phyloP scores from a whole-genome alignment of 2,797 vertebrate species.

The Alosa sapidissima region DNA sequence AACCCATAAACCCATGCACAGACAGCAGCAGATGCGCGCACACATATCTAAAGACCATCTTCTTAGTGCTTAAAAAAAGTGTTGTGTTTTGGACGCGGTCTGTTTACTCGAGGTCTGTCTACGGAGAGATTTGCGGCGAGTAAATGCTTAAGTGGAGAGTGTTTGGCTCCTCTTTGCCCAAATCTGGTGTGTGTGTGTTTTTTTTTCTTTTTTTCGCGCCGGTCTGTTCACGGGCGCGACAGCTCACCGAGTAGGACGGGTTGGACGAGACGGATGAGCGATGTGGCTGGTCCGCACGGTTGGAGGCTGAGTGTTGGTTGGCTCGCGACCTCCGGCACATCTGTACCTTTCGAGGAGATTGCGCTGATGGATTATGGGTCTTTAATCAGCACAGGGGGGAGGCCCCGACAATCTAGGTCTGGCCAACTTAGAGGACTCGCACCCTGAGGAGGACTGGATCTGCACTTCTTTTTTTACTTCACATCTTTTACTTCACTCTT shows the following conservation, averaged over 20 bases:
- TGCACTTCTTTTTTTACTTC: background rate
- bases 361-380: conserved; percentile 52
- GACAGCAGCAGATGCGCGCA: conserved; percentile 7
- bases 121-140: background rate
- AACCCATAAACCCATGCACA: background rate
- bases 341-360: conserved; percentile 40
- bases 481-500: background rate
- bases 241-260: background rate
- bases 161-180: background rate
- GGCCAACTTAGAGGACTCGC: conserved; percentile 42
- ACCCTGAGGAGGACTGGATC: background rate
- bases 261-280: conserved; percentile 28
- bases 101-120: background rate
- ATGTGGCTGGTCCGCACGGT: background rate
- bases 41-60: background rate
- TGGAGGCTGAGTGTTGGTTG: conserved; percentile 30
- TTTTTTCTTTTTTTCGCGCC: background rate
- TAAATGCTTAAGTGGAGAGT: background rate
- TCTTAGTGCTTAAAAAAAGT: background rate
- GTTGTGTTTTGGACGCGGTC: background rate
- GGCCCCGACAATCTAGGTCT: conserved; percentile 46
- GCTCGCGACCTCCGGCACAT: conserved; percentile 43
- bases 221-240: background rate
- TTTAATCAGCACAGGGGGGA: conserved; percentile 49
- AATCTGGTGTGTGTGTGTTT: background rate